Base-by-base conservation (phyloP, 2,888 invertebrate species). In the Scotopteryx bipunctaria region DNA sequence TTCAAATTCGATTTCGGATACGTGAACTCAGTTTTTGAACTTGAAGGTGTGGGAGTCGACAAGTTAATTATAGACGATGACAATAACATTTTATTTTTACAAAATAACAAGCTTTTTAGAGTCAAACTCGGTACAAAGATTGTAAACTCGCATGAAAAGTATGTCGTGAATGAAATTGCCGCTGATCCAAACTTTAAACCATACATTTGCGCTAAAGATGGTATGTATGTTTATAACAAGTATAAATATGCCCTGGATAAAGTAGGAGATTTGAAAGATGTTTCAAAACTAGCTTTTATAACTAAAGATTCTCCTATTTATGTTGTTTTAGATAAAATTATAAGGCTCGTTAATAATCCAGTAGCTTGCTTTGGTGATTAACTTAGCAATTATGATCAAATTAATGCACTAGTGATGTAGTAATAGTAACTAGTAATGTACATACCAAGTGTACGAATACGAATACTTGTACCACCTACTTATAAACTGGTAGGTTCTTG, bases 201-300 rank as follows among this genome's bases (percentile, higher is more conserved):
- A 0, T 82, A 71, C 53, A 57, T 83, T 1, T 70, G 77, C 40
- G 73, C 85, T 0, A 73, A 65, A 1, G 75, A 75, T 40, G 88
- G 86, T 0, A 45, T 86, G 0, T 87, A 74, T 38, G 68, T 75
- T 0, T 89, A 87, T 35, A 87, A 89, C 66, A 86, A 84, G 40
- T 86, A 81, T 48, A 89, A 87, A 46, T 87, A 73, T 50, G 81
- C 75, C 0, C 69, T 86, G 40, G 87, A 87, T 55, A 86, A 78
- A 59, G 69, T 80, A 4, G 72, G 79, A 1, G 67, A 76, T 4
- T 58, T 87, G 14, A 70, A 38, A 29, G 71, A 81, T 65, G 55
- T 87, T 13, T 81, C 63, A 59, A 78, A 78, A 19, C 46, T 88
- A 0, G 69, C 79, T 0, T 89, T 89, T 70, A 75, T 73, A 25